These are phyloP conservation scores for Dynastes grantii DNA, from an alignment of 2,888 invertebrate genomes.

Conservation along the genomic window DNA sequence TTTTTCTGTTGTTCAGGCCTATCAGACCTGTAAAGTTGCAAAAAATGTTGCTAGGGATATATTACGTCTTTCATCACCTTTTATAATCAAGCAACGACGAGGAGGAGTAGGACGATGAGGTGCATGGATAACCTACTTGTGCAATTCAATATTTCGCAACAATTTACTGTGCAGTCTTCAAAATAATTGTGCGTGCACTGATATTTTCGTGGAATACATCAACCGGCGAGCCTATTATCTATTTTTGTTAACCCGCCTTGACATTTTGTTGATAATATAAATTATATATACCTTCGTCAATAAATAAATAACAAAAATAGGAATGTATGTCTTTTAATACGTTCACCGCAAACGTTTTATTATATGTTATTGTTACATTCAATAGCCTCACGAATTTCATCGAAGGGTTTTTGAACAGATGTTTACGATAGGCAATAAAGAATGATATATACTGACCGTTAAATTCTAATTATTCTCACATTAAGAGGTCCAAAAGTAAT, in stretches of 20 bases:
- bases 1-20: too few species aligned
- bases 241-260: conserved; percentile 4
- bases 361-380: conserved; percentile 31
- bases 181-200: too few species aligned
- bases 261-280: conserved; percentile 1
- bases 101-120: too few species aligned
- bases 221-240: not conserved
- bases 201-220: too few species aligned
- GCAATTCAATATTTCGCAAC: too few species aligned
- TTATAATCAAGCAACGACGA: too few species aligned
- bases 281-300: conserved; percentile 25
- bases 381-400: conserved; percentile 34
- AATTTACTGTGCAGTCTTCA: too few species aligned
- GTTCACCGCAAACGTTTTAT: conserved; percentile 26
- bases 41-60: too few species aligned
- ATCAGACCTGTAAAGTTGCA: too few species aligned
- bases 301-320: conserved; percentile 30
- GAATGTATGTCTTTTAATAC: conserved; percentile 34
- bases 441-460: conserved; percentile 38
- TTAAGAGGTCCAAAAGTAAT: conserved; percentile 37
- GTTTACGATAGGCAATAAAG: conserved; percentile 41
- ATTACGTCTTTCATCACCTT: too few species aligned
- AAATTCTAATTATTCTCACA: conserved; percentile 37
- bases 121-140: too few species aligned
- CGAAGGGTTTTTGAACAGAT: conserved; percentile 41